phyloP scores from a whole-genome alignment of 1,140 invertebrate species.

The Stenopsyche tienmushanensis region DNA sequence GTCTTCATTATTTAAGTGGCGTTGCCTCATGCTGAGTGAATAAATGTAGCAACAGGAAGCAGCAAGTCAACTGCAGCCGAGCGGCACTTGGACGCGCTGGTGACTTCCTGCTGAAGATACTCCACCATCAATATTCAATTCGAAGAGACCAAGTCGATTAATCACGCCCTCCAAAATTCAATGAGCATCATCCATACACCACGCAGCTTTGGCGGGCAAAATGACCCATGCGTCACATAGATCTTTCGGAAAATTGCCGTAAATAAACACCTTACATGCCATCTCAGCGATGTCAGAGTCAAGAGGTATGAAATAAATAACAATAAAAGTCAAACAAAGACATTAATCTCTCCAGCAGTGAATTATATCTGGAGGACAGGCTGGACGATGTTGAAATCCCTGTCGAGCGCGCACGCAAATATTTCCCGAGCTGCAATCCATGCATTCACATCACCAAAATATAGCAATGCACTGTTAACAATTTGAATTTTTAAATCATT shows the following conservation, averaged over 20 bases:
- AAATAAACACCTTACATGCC: not conserved
- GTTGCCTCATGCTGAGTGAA: conserved; percentile 17
- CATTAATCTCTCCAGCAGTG: not conserved
- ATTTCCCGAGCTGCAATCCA: too few relatives aligned
- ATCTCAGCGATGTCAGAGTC: not conserved
- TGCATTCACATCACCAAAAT: too few relatives aligned
- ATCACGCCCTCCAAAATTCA: too few relatives aligned
- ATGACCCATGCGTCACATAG: not conserved
- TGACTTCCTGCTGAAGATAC: conserved; percentile 25
- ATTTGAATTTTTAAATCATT: too few relatives aligned
- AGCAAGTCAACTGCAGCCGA: conserved; percentile 32
- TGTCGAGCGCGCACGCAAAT: too few relatives aligned
- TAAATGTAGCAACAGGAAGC: conserved; percentile 29
- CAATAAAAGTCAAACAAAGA: not conserved
- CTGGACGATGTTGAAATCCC: not conserved
- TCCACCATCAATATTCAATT: not conserved
- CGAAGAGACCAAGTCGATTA: not conserved
- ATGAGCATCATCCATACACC: too few relatives aligned
- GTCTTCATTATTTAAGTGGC: conserved; percentile 36
- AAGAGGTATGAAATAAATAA: not conserved
- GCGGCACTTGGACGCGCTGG: conserved; percentile 27
- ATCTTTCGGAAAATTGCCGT: not conserved
- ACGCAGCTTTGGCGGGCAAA: not conserved
- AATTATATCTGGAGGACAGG: not conserved
- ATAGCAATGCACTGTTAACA: too few relatives aligned